Base-by-base conservation (phyloP, 1,140 invertebrate genomes). In the Drosophila pseudoananassae region DNA sequence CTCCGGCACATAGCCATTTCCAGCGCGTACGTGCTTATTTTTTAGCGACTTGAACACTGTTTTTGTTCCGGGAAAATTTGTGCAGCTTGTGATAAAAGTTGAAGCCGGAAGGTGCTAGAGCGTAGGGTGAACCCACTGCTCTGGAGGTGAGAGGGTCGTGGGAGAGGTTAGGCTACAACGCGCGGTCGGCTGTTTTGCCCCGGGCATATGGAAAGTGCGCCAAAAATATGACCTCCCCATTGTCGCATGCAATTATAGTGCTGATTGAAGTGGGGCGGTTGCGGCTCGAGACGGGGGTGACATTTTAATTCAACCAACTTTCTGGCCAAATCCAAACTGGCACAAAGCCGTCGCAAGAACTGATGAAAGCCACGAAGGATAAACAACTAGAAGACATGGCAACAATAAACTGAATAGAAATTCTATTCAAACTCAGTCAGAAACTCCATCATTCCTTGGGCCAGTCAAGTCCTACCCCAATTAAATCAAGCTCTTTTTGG, bases 11-110 rank as follows among this genome's bases (percentile, higher is more conserved):
- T 56, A 47, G 63, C 74, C 60, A 77, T 87, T 87, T 88, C 33
- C 72, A 83, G 64, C 76, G 69, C 76, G 83, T 82, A 90, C 85
- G 87, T 90, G 85, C 72, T 82, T 76, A 79, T 90, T 90, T 79
- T 85, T 80, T 79, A 82, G 77, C 85, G 79, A 82, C 78, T 88
- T 85, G 45, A 82, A 76, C 85, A 85, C 72, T 79, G 64, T 74
- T 83, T 75, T 83, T 72, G 76, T 76, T 72, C 53, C 64, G 45
- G 78, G 78, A 68, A 81, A 78, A 74, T 77, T 77, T 77, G 74
- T 76, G 75, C 65, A 71, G 72, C 75, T 77, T 78, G 56, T 78
- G 78, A 87, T 87, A 87, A 78, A 87, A 82, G 78, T 80, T 83
- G 50, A 59, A 66, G 33, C 64, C 66, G 66, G 66, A 69, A 69